A percentile compares a stretch with the other conserved stretches of the same genome.
Conservation (phyloP, 1,140 invertebrate species). For the Bombyx mori region DNA sequence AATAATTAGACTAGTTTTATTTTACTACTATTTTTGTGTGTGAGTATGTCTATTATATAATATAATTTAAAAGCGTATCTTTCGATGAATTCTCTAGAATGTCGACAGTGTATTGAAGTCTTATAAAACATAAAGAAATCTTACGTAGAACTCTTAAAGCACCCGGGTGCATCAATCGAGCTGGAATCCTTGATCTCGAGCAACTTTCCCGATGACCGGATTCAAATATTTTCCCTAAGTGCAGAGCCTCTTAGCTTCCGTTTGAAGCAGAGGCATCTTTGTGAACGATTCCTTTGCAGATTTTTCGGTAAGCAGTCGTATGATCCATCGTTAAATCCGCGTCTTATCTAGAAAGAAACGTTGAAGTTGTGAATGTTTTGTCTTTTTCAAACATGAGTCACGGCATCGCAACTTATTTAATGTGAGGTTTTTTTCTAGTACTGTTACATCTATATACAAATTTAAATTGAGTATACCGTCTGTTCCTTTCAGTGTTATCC, state of each 20-base stretch:
- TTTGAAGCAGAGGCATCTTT: slow-evolving; percentile 32
- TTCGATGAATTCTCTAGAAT: not conserved
- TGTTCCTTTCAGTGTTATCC: no score
- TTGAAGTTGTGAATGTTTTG: no score
- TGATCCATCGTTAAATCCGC: slow-evolving; percentile 9
- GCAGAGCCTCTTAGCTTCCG: slow-evolving; percentile 31
- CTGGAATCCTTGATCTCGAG: slow-evolving; percentile 14
- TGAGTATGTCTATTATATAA: no score
- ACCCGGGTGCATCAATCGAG: slow-evolving; percentile 36
- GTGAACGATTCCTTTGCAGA: slow-evolving; percentile 22
- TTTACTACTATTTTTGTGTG: no score
- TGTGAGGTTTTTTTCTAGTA: no score
- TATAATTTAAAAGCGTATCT: no score
- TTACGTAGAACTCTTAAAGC: slow-evolving; percentile 3
- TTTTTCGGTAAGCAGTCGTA: slow-evolving; percentile 18
- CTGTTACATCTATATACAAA: no score
- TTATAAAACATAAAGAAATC: not conserved
- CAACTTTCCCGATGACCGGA: slow-evolving; percentile 36
- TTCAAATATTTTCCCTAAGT: slow-evolving; percentile 58
- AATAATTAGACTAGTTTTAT: no score
- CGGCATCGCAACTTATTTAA: no score
- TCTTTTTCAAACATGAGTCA: no score
- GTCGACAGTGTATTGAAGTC: not conserved
- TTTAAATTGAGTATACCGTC: no score
- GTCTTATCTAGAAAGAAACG: no score